These are phyloP conservation scores for Bursaphelenchus mucronatus DNA, from an alignment of 1,140 invertebrate genomes.

Conservation along the genomic window DNA sequence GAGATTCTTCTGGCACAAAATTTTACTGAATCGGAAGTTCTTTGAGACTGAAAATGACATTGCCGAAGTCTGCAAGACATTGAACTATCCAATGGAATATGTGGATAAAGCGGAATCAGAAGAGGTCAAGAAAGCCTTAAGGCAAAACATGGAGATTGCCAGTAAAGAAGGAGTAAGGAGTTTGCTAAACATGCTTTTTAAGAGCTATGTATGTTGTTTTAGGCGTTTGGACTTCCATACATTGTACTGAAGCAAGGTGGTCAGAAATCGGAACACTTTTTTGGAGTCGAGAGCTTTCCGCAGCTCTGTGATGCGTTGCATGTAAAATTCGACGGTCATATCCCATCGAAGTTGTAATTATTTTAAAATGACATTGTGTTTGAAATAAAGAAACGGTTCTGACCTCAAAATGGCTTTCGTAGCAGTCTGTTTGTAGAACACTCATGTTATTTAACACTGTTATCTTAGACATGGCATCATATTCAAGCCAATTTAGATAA, in stretches of 20 bases:
- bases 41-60: background rate
- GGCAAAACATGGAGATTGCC: background rate
- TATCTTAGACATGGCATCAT: too few relatives aligned
- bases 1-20: background rate
- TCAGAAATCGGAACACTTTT: conserved; percentile 11
- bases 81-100: background rate
- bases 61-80: background rate
- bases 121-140: background rate
- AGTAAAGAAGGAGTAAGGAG: conserved; percentile 12
- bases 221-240: conserved; percentile 18
- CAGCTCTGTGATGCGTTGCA: conserved; percentile 6
- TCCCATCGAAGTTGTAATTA: background rate
- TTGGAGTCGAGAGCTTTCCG: conserved; percentile 10
- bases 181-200: background rate
- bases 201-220: background rate
- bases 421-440: too few relatives aligned
- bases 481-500: too few relatives aligned
- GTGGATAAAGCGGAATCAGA: background rate
- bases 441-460: too few relatives aligned
- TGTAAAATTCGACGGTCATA: conserved; percentile 4
- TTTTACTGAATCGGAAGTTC: background rate
- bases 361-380: too few relatives aligned
- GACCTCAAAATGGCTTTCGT: too few relatives aligned
- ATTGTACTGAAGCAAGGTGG: conserved; percentile 12
- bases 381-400: too few relatives aligned